Base-by-base conservation (phyloP, 30 jellyfish, hydroid and myxozoan species). In the Hydractinia echinata region DNA sequence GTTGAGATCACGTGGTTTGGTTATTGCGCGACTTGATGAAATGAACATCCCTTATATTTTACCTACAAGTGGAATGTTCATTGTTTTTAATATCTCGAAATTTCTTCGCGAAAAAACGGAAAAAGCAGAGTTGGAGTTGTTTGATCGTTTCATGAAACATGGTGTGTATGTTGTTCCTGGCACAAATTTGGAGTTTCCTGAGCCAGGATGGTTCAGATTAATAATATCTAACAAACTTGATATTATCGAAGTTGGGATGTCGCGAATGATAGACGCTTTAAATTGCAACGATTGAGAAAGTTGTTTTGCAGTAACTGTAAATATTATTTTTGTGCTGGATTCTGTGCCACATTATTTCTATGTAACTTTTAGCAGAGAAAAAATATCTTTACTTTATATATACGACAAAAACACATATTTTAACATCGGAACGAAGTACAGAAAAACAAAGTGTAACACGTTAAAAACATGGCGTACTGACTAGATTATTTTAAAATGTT, bases 161-260 rank as follows among this genome's bases (percentile, higher is more conserved):
- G 90, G 90, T 13, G 85, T 88, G 66, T 88, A 88, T 20, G 61
- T 88, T 66, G 67, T 83, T 5, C 89, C 96, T 5, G 90, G 93
- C 7, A 39, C 54, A 21, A 89, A 86, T 3, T 88, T 88, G 67
- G 52, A 66, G 10, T 77, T 82, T 49, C 51, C 72, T 7, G 96
- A 88, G 72, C 86, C 60, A 39, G 96, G 96, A 13, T 88, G 96
- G 96, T 88, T 88, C 72, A 51, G 96, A 56, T 76, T 88, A 16
- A 71, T 88, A 9, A 50, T 88, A 53, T 61, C 90, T 10, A 66
- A n/a, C 20, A 61, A 82, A 11, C 61, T 44, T 51, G 71, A 69
- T 4, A 72, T 20, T 54, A 53, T 86, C 55, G 74, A 48, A 30
- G 15, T 55, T 2, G 95, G 95, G 9, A 15, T 86, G 49, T 53